Base-by-base conservation (phyloP, 2,888 invertebrate species). In the Campopleginae sp. region DNA sequence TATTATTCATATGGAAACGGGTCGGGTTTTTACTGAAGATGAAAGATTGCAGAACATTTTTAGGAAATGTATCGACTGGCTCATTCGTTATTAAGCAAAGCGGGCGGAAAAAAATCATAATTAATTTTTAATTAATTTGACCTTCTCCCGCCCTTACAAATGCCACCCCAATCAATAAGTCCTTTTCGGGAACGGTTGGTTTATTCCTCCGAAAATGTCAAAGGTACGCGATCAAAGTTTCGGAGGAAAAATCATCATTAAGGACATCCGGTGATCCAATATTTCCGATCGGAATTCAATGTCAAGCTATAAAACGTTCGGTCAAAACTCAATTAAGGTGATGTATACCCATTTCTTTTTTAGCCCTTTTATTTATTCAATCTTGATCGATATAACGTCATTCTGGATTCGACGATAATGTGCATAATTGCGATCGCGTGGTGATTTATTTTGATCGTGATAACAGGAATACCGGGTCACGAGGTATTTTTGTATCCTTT, bases 361-460 rank as follows among this genome's bases (percentile, higher is more conserved):
- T 19, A 19, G 38, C 42, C 5, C 14, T 23, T 66, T 14, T 8
- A 19, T 23, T 42, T 42, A n/a, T 42, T 38, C 19, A 42, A 44
- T 42, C 14, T 38, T 42, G 1, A 19, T 44, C 19, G 2, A 58
- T 23, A 8, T 42, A 44, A 23, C 19, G 48, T 2, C 17, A 19
- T 33, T 7, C 48, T n/a, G 33, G 70, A 58, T 27, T 33, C 23
- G 70, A 65, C 23, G 33, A 12, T 17, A 7, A n/a, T 76, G 12
- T 38, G 23, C 19, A 68, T 8, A 19, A 63, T 65, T 65, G 46
- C 42, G n/a, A 71, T 82, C 31, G 19, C 58, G 33, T 48, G 2
- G 27, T 23, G 48, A 77, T 65, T 65, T 48, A 81, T 75, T 72
- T n/a, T n/a, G 38, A 42, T 44, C 42, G 66, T n/a, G 65, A 65